phyloP scores from a whole-genome alignment of 1,140 invertebrate genomes.

The Neodiprion pinetum region DNA sequence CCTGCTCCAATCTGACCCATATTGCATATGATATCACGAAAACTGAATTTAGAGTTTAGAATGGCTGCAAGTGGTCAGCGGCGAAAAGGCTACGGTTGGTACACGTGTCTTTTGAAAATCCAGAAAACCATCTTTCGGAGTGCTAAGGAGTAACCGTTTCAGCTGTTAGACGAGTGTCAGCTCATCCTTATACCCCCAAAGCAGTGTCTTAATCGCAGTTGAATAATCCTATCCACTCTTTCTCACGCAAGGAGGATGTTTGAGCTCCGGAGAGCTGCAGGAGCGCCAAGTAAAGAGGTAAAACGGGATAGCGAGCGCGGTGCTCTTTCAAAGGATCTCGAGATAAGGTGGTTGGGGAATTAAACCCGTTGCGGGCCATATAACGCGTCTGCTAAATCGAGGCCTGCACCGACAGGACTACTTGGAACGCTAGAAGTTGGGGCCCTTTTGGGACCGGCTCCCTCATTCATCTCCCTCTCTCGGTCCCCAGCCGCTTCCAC shows the following conservation, averaged over 20 bases:
- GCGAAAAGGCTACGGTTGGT: no score
- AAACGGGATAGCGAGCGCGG: background rate
- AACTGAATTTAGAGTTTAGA: no score
- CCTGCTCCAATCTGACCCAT: no score
- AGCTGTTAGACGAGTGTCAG: no score
- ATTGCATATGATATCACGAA: no score
- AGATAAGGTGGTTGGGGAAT: slow-evolving; percentile 29
- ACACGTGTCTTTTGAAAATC: no score
- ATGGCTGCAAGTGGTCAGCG: no score
- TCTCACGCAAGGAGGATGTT: background rate
- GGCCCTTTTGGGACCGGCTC: slow-evolving; percentile 6
- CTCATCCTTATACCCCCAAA: no score
- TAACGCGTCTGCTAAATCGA: slow-evolving; percentile 38
- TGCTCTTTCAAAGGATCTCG: slow-evolving; percentile 4
- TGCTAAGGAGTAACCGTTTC: no score
- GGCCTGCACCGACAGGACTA: slow-evolving; percentile 33
- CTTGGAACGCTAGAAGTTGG: slow-evolving; percentile 29
- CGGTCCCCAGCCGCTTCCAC: background rate
- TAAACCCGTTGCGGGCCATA: background rate
- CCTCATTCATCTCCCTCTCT: background rate
- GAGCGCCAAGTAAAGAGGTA: no score
- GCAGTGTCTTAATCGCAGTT: no score
- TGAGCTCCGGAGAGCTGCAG: background rate
- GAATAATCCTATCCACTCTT: background rate
- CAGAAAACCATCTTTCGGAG: no score